Percentiles rank a stretch among this genome's conserved stretches.
These are phyloP conservation scores for Saguinus oedipus DNA, from an alignment of 2,797 vertebrate genomes.

Conservation along the genomic window DNA sequence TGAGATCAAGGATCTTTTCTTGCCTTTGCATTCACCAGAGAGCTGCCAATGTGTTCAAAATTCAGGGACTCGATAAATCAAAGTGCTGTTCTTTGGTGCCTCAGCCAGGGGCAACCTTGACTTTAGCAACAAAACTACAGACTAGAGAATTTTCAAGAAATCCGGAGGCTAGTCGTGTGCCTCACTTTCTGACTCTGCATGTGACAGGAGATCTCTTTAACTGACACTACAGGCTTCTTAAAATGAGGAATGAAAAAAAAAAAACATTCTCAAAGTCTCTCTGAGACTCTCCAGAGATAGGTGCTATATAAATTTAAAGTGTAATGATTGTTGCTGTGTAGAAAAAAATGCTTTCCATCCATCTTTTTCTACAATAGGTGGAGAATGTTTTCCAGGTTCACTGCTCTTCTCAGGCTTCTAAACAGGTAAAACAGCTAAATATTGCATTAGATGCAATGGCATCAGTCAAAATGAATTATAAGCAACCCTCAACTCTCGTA, in stretches of 20 bases:
- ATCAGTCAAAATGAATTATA: constrained; percentile 33
- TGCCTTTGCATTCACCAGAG: background rate
- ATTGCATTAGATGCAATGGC: background rate
- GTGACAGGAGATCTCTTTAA: background rate
- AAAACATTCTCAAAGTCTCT: constrained; percentile 30
- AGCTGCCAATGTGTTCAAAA: background rate
- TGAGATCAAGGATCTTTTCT: background rate
- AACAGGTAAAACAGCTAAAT: constrained; percentile 24
- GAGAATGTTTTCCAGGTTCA: constrained; percentile 15
- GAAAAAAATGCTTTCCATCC: background rate
- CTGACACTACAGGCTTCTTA: background rate
- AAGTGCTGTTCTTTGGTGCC: background rate
- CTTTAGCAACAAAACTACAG: background rate
- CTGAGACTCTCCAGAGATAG: constrained; percentile 48
- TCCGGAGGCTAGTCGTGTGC: background rate
- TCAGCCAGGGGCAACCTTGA: background rate
- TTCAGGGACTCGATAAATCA: background rate
- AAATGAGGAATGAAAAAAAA: constrained; percentile 45
- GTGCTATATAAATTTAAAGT: constrained; percentile 52
- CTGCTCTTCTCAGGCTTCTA: constrained; percentile 43
- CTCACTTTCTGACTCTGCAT: background rate
- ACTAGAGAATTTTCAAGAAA: background rate
- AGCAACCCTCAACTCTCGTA: background rate
- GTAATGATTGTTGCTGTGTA: constrained; percentile 27
- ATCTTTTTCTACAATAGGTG: background rate